Conservation (phyloP, 2,113 vertebrate species). For the Rhombomys opimus region DNA sequence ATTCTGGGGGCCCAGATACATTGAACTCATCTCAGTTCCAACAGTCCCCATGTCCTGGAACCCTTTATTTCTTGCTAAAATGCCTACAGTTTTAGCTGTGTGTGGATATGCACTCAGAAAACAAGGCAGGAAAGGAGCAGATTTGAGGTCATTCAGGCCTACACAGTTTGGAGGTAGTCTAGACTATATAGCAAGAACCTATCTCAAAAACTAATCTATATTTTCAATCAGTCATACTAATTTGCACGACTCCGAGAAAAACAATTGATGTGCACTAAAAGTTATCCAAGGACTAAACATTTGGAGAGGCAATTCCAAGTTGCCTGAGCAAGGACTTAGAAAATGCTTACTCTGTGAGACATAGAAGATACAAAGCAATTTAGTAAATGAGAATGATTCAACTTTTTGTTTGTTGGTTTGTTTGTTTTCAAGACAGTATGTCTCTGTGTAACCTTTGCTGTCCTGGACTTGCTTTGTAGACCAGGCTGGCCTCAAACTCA, state of each 20-base stretch:
- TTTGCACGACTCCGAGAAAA: neutral
- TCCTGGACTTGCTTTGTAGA: no score
- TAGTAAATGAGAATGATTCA: neutral
- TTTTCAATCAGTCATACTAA: slow-evolving; percentile 5
- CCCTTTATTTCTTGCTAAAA: neutral
- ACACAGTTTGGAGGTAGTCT: neutral
- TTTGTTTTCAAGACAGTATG: no score
- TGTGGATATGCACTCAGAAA: neutral
- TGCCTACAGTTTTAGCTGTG: neutral
- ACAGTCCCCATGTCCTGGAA: slow-evolving; percentile 45
- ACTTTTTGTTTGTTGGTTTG: no score
- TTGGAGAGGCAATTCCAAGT: neutral
- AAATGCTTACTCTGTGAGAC: neutral
- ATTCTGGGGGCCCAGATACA: neutral
- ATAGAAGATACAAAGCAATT: neutral
- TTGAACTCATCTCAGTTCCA: slow-evolving; percentile 30
- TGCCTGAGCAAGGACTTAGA: neutral
- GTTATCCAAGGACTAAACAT: neutral
- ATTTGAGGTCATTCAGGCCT: neutral
- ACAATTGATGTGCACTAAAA: slow-evolving; percentile 4
- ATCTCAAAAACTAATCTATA: slow-evolving; percentile 37
- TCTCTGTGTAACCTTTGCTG: no score
- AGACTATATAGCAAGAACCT: neutral
- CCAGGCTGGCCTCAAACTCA: no score
- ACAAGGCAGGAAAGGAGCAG: neutral